Evolutionary conservation across 2,888 invertebrate species (phyloP), one percentile per base, ranked within the genome.

Genomic region (Rhaphigaster nebulosa): DNA sequence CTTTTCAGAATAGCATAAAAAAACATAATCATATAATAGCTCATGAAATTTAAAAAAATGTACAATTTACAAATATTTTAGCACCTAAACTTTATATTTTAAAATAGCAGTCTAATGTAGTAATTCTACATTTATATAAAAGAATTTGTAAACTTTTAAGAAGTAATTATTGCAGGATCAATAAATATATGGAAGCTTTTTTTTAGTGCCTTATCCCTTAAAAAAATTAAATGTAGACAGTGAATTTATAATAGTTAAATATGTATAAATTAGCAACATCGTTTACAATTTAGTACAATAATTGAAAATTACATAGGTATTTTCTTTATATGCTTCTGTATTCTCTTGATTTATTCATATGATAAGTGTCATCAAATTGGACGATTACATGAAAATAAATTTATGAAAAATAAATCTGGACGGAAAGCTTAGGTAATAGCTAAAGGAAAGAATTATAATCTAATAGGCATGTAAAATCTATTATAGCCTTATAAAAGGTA

Each of bases 31-130:
- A 89, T 70, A 50, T 70, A 89, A 89, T 89, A 89, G 23, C 45
- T 70, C 50, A 45, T 76, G 26, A 88, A 88, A 50, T 76, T 41
- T 89, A 20, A 41, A 50, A n/a, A 65, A n/a, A 89, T 60, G 50
- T 65, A 89, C 89, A 89, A 29, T 45, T 60, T 76, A 88, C 56
- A 88, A 65, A 88, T 60, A 34, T 89, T 52, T 65, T 89, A 70
- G 89, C 89, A 89, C 89, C 89, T 89, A 89, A 88, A 70, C 50
- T 89, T 70, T 76, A 89, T 70, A 89, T 38, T 50, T 89, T 76
- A 89, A 70, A 76, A 89, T 52, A 89, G 89, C 65, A 89, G 76
- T 89, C 89, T 76, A 89, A 89, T 89, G 29, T 50, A 45, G 41
- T 84, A 84, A 84, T 45, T 50, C 84, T 84, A 84, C 84, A 84